Evolutionary conservation across 2,888 invertebrate species (phyloP).

Genomic region (Litoditis marina): DNA sequence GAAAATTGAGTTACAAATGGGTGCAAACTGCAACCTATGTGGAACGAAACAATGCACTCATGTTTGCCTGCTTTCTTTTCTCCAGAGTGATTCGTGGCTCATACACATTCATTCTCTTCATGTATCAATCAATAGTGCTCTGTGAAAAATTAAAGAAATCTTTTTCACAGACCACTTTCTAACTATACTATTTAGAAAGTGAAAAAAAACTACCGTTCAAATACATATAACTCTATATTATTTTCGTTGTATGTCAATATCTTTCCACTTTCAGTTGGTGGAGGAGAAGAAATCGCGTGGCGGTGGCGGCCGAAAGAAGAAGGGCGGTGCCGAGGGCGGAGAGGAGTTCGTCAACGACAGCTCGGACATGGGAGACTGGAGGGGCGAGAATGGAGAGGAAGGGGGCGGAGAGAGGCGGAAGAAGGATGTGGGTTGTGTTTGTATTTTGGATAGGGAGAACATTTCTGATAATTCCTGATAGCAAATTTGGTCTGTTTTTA

Average conservation of each 20-base stretch:
- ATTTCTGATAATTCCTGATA: not conserved
- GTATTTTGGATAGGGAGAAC: not conserved
- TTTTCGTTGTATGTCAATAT: not conserved
- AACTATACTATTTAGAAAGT: no score
- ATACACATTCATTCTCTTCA: no score
- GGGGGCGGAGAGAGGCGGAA: conserved; percentile 29
- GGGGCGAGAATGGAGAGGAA: conserved; percentile 33
- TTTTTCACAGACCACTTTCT: no score
- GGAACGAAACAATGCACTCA: no score
- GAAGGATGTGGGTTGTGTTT: conserved; percentile 19
- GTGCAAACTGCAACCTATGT: no score
- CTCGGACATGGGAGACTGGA: conserved; percentile 52
- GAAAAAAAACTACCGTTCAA: no score
- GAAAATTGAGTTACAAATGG: no score
- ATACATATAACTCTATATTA: no score
- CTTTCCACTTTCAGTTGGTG: conserved; percentile 13
- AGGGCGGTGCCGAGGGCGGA: conserved; percentile 33
- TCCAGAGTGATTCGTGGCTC: no score
- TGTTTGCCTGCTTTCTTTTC: no score
- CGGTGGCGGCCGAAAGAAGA: conserved; percentile 35
- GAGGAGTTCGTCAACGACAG: conserved; percentile 58
- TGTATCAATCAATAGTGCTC: no score
- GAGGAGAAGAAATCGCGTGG: conserved; percentile 35
- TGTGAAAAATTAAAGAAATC: no score
- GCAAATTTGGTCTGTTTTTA: not conserved